Conservation (phyloP, 2,888 invertebrate species). For the Osedax frankpressi region DNA sequence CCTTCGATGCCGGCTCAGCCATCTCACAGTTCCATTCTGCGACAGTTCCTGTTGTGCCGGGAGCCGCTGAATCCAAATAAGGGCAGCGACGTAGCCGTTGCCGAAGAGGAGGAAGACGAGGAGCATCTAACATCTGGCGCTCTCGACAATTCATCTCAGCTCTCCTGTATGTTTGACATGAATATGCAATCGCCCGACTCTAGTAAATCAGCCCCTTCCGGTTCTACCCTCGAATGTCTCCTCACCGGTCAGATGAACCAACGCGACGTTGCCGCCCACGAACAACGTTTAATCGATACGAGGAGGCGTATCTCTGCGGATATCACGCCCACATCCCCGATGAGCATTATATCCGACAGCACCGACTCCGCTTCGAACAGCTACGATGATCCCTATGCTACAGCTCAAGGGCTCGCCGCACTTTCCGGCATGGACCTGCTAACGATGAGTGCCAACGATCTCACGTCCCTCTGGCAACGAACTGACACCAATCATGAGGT, state of each 20-base stretch:
- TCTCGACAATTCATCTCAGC: neutral
- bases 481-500: conserved; percentile 1
- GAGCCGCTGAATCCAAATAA: conserved; percentile 26
- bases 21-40: conserved; percentile 18
- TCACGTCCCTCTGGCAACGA: conserved; percentile 4
- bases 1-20: neutral
- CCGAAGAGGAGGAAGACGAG: conserved; percentile 24
- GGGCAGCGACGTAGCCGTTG: conserved; percentile 26
- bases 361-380: conserved; percentile 6
- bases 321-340: neutral
- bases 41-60: conserved; percentile 25
- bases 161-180: neutral
- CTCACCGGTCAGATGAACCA: conserved; percentile 27
- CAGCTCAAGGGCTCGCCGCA: neutral
- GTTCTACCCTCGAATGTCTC: conserved; percentile 25
- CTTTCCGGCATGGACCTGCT: conserved; percentile 7
- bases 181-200: neutral
- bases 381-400: neutral
- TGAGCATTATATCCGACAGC: neutral
- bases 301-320: conserved; percentile 4
- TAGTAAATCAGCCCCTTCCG: neutral
- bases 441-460: neutral
- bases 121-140: conserved; percentile 19
- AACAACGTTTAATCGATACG: conserved; percentile 21
- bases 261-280: conserved; percentile 19